Base-by-base conservation (phyloP, 2,113 vertebrate species). In the Alexandromys fortis region DNA sequence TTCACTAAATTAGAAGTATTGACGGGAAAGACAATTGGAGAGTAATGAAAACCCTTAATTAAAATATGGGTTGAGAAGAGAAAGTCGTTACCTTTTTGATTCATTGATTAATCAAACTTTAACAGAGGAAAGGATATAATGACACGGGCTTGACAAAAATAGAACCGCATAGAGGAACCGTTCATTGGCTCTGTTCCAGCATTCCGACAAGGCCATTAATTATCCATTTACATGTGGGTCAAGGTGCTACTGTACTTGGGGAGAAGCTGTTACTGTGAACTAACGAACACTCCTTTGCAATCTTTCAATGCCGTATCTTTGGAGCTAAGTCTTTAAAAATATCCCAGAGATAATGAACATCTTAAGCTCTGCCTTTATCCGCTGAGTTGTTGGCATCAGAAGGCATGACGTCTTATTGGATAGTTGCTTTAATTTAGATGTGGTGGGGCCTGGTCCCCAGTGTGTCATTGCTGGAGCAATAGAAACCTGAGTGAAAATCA, bases 1-100 rank as follows among this genome's bases (percentile, higher is more conserved):
- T 30, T 92, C 7, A 33, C 30, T 90, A 96, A 92, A 86, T 82
- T 89, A 92, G 33, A 95, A 22, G 58, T 76, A 88, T 30, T 85
- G 33, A 83, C 90, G 33, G 38, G 55, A 87, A 42, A 93, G 63
- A 82, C 22, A 92, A 92, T 92, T 78, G 65, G 87, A 76, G 83
- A 88, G 95, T 96, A 97, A 95, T 96, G 85, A 96, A 79, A 63
- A 58, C 28, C 67, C 42, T 76, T 91, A 94, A 94, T 96, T 95
- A 92, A 92, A 97, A 92, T 86, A 75, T 79, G 42, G 86, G 35
- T 90, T 90, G 87, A 95, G 91, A 91, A 73, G 78, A 92, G 86
- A 86, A 28, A 86, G 73, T 94, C 85, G 92, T 79, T 94, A 86
- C 93, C 73, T 94, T 90, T 58, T 52, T 92, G 91, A 96, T 92